Base-by-base conservation (phyloP, 2,113 vertebrate species). In the Herpailurus yagouaroundi region DNA sequence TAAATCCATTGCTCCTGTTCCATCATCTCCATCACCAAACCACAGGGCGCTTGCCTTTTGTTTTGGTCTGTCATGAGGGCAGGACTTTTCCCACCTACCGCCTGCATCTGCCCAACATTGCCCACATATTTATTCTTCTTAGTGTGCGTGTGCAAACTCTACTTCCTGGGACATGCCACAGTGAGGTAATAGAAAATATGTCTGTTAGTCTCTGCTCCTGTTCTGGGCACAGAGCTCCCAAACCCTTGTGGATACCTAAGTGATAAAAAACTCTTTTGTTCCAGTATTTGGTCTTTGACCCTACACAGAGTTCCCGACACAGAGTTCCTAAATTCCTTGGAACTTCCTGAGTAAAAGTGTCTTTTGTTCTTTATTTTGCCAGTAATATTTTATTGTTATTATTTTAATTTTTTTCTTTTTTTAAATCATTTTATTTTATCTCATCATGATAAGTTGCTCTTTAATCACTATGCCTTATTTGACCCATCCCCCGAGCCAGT, bases 41-140 rank as follows among this genome's bases (percentile, higher is more conserved):
- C 16, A 84, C 1, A 2, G 0, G 16, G 29, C n/a, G 25, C 0
- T 23, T 36, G 15, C 7, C 38, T 33, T 2, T 55, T 60, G 16
- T 41, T 66, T 64, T 57, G 45, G 2, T 66, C 11, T 2, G 13
- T 45, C 14, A 16, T 21, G 27, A 52, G 36, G 36, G 68, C 7
- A 76, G 3, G 13, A 50, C 48, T 88, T 81, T 1, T 1, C 5
- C 57, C 18, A 77, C 31, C 9, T 77, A 33, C 41, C 45, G n/a
- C 15, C 4, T 60, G 45, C 45, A 25, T 15, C 6, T 14, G 7
- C 21, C 55, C 5, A 31, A 2, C 36, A 18, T 64, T 50, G 41
- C 27, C 48, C 33, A 71, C 19, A 12, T 48, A 60, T 7, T 16
- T 41, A 36, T 83, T 57, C 57, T 73, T 38, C 29, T 25, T 60